Evolutionary conservation across 2,113 vertebrate species (phyloP), one percentile per base, ranked within the genome.

Genomic region (Conger conger): DNA sequence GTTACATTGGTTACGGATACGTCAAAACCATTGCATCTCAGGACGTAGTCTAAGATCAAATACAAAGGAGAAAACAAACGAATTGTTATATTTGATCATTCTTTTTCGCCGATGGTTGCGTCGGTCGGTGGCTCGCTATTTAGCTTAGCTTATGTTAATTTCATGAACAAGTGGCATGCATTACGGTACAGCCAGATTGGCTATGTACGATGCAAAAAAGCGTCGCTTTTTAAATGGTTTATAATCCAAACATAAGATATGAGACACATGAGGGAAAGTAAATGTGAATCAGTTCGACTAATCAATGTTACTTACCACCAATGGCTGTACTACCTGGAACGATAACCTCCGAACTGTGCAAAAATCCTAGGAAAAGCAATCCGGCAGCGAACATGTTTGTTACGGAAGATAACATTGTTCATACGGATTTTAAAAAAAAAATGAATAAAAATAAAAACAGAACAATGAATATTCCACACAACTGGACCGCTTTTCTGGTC

Each of bases 261-360:
- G 76, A 23, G 38, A 38, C 33, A 36, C 68, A 38, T 20, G 38
- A 80, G 50, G 2, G 38, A 54, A 81, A 27, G 20, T 42, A 20
- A 63, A 68, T 20, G 42, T 30, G 57, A 79, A 85, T 79, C 79
- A 20, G 45, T 40, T 35, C 54, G 23, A 36, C n/a, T 2, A 83
- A 82, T 83, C 79, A 81, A n/a, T 37, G 23, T 15, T 82, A 84
- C 94, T 95, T 91, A 95, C 95, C 95, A 87, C 94, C 95, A 87
- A 95, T 87, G 88, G 92, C 91, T 85, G 90, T 87, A 5, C 91
- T 87, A 5, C 91, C 88, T 27, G 94, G 93, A 88, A 89, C 78
- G 84, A 92, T 88, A 87, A 93, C 91, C 91, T 94, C 92, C 88
- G 91, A 93, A 92, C 90, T 94, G 93, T 95, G 89, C 89, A 94